Evolutionary conservation across 2,113 vertebrate genomes (phyloP).

Genomic region (Poeciliopsis retropinna): DNA sequence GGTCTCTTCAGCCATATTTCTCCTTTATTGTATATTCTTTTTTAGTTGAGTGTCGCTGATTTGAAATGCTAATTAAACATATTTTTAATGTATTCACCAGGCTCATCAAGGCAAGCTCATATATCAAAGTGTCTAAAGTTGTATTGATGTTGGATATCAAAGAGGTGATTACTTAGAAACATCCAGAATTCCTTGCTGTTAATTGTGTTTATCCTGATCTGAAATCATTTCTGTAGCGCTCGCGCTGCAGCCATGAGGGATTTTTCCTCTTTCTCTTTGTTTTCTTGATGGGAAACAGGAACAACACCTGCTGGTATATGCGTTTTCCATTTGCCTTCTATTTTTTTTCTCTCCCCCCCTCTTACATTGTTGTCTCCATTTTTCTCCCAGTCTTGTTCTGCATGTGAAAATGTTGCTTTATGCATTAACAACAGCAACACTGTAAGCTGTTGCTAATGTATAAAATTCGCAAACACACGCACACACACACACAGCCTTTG

Average conservation of each 20-base stretch:
- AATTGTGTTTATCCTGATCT: constrained; percentile 70
- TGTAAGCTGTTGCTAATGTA: constrained; percentile 25
- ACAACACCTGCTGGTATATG: constrained; percentile 28
- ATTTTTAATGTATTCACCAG: constrained; percentile 83
- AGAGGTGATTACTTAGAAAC: constrained; percentile 80
- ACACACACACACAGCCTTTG: constrained; percentile 11
- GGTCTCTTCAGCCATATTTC: constrained; percentile 62
- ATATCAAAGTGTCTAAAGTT: constrained; percentile 84
- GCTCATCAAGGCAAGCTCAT: constrained; percentile 80
- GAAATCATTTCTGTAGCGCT: constrained; percentile 56
- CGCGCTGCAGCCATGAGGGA: constrained; percentile 37
- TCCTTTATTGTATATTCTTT: constrained; percentile 82
- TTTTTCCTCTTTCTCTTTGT: background rate
- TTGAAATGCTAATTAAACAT: constrained; percentile 86
- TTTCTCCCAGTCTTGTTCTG: constrained; percentile 32
- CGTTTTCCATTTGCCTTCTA: constrained; percentile 8
- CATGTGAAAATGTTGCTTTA: constrained; percentile 28
- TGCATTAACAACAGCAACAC: constrained; percentile 32
- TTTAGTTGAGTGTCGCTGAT: constrained; percentile 73
- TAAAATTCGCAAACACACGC: constrained; percentile 24
- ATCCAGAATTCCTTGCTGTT: constrained; percentile 70
- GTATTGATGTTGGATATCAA: constrained; percentile 85
- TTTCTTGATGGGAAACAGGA: constrained; percentile 16
- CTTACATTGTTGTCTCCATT: background rate
- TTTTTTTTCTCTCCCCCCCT: background rate